phyloP scores from a whole-genome alignment of 2,113 vertebrate species.

The Mastomys natalensis region DNA sequence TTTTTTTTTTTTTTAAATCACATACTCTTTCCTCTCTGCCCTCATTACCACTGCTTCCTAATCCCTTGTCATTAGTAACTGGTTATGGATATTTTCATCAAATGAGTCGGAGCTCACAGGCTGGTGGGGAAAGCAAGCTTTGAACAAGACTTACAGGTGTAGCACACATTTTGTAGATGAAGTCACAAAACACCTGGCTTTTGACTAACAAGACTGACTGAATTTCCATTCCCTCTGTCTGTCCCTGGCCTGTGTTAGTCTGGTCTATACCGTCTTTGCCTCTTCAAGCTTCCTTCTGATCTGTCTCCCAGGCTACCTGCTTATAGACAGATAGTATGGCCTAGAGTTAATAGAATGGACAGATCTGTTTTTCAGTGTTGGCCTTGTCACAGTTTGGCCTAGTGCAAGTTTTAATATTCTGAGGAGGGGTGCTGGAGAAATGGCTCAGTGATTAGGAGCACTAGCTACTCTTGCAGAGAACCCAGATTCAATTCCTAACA shows the following conservation, averaged over 20 bases:
- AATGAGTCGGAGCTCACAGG: background rate
- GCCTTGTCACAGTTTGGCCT: background rate
- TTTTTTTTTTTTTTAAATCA: background rate
- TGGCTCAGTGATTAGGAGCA: background rate
- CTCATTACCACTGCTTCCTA: background rate
- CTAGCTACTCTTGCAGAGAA: background rate
- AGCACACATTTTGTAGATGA: background rate
- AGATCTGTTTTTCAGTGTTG: background rate
- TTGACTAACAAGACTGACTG: background rate
- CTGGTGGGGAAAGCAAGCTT: background rate
- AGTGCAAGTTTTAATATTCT: slow-evolving; percentile 8
- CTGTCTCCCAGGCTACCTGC: background rate
- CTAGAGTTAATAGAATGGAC: background rate
- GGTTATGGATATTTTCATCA: background rate
- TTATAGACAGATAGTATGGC: background rate
- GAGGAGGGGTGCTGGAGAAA: background rate
- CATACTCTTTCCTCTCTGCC: background rate
- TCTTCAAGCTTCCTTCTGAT: background rate
- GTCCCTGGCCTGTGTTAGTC: background rate
- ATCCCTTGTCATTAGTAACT: background rate
- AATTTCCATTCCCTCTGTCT: background rate
- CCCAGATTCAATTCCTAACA: background rate
- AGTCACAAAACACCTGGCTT: background rate
- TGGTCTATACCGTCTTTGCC: background rate
- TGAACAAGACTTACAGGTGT: background rate